Percentiles rank a stretch among this genome's conserved stretches.
Conservation (phyloP, 2,797 vertebrate genomes). For the Acanthurus lineatus region DNA sequence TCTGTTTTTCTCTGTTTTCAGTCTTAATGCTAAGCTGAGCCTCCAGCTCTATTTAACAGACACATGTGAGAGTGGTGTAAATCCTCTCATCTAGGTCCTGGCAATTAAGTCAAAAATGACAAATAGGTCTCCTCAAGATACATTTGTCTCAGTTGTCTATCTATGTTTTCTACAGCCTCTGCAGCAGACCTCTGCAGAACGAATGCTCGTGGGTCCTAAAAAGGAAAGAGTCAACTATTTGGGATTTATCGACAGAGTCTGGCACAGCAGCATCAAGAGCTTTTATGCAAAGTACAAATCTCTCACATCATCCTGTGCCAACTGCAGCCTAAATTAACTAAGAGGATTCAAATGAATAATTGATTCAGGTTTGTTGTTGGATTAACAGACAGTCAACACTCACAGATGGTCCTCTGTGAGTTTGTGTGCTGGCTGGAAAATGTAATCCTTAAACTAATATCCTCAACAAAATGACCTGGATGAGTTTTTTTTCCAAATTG, state of each 20-base stretch:
- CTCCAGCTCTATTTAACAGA: not conserved
- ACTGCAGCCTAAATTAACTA: conserved; percentile 17
- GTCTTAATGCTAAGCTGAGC: conserved; percentile 2
- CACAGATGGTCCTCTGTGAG: conserved; percentile 18
- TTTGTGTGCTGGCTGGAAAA: conserved; percentile 2
- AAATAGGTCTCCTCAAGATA: not conserved
- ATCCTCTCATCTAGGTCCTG: not conserved
- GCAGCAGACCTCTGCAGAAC: not conserved
- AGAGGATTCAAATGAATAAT: conserved; percentile 48
- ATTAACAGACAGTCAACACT: conserved; percentile 31
- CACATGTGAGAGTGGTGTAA: not conserved
- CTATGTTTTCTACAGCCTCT: not conserved
- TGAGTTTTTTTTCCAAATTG: too few species aligned
- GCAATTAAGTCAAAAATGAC: too few species aligned
- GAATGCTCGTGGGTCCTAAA: not conserved
- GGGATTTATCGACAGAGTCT: conserved; percentile 18
- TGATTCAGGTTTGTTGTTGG: conserved; percentile 46
- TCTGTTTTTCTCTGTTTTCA: too few species aligned
- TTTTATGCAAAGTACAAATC: conserved; percentile 39
- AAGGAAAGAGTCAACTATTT: conserved; percentile 13
- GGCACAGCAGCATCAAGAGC: conserved; percentile 10
- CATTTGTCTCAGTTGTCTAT: not conserved
- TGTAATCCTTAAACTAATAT: not conserved
- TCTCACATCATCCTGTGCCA: conserved; percentile 12
- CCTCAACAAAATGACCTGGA: not conserved